phyloP scores from a whole-genome alignment of 2,113 vertebrate genomes.

The Oryzias curvinotus region DNA sequence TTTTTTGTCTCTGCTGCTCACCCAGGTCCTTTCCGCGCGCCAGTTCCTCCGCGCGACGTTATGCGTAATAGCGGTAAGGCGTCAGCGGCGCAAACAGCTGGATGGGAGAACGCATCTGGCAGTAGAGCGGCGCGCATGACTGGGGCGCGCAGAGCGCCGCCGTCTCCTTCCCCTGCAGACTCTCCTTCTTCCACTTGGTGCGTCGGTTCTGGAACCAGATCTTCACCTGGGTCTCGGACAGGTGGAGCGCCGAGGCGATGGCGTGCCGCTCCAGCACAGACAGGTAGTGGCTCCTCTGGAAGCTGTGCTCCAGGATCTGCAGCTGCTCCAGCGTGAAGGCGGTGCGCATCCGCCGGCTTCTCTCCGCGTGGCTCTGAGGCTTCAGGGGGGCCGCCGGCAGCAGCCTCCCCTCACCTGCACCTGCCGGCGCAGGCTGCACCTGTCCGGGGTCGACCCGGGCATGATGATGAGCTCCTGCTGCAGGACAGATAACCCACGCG shows the following conservation, averaged over 20 bases:
- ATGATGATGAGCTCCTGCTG: conserved; percentile 8
- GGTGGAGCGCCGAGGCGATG: conserved; percentile 65
- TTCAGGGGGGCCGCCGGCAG: background rate
- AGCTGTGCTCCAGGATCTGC: conserved; percentile 73
- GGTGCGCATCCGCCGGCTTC: conserved; percentile 72
- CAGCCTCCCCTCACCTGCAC: background rate
- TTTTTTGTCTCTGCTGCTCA: too few species aligned
- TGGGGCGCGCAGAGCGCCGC: background rate
- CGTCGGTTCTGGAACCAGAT: conserved; percentile 84
- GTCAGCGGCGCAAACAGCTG: conserved; percentile 21
- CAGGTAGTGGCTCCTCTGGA: conserved; percentile 75
- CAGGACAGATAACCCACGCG: background rate
- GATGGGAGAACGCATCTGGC: conserved; percentile 18
- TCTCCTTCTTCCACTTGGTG: conserved; percentile 82
- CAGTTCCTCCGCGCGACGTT: background rate
- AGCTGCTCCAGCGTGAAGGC: conserved; percentile 76
- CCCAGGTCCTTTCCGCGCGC: too few species aligned
- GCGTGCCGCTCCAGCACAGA: conserved; percentile 75
- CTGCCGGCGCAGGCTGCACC: background rate
- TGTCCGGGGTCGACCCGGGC: background rate
- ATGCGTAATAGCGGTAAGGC: conserved; percentile 8
- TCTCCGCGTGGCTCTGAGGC: conserved; percentile 13
- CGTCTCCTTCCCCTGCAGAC: conserved; percentile 27
- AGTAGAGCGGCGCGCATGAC: conserved; percentile 11
- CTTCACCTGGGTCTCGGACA: conserved; percentile 81